Conservation (phyloP, 1,140 invertebrate species). For the Trachymyrmex septentrionalis region DNA sequence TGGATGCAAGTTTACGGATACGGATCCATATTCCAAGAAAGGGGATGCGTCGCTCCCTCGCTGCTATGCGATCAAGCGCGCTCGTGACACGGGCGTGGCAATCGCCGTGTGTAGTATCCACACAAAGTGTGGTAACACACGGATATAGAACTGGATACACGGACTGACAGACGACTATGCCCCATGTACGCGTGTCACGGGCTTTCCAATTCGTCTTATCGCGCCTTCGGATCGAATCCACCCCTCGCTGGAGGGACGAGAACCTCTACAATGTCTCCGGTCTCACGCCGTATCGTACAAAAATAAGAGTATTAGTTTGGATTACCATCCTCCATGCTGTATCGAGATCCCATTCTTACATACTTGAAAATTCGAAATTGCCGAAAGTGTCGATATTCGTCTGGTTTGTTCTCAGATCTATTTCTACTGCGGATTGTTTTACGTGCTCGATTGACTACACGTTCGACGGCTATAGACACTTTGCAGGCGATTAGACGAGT, state of each 20-base stretch:
- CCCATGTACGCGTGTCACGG: conserved; percentile 67
- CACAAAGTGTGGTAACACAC: conserved; percentile 21
- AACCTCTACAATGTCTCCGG: conserved; percentile 25
- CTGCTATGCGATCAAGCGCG: conserved; percentile 59
- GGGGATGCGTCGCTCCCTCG: conserved; percentile 64
- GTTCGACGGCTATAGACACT: background rate
- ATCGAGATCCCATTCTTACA: background rate
- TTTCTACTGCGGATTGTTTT: background rate
- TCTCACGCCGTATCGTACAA: conserved; percentile 5
- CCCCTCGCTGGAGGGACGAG: conserved; percentile 60
- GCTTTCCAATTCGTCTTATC: conserved; percentile 69
- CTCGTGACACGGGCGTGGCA: conserved; percentile 69
- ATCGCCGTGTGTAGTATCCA: conserved; percentile 64
- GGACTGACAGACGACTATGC: conserved; percentile 66
- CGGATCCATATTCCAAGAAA: conserved; percentile 68
- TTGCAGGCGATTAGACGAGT: background rate
- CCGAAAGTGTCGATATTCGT: background rate
- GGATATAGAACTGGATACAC: conserved; percentile 70
- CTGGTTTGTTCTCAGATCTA: background rate
- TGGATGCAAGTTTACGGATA: conserved; percentile 80
- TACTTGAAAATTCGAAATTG: background rate
- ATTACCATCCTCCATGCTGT: conserved; percentile 5
- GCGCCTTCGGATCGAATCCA: conserved; percentile 65
- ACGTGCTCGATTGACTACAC: background rate
- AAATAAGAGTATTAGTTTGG: conserved; percentile 20